These are phyloP conservation scores for Aphrophora alni DNA, from an alignment of 2,888 invertebrate genomes.

Conservation along the genomic window DNA sequence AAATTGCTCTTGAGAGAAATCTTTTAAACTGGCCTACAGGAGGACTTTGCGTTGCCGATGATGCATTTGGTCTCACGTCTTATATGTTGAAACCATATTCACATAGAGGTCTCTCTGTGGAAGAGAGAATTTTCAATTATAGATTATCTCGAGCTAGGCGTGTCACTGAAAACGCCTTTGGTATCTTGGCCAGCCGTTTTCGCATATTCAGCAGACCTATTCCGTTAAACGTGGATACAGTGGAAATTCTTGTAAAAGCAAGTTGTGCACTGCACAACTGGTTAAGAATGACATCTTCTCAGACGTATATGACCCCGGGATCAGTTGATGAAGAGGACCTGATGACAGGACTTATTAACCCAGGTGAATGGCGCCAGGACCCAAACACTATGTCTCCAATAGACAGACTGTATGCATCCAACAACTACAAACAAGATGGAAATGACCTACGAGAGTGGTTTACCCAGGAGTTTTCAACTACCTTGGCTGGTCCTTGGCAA, in stretches of 20 bases:
- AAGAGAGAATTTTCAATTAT: constrained; percentile 44
- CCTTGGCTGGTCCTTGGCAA: no score
- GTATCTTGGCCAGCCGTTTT: constrained; percentile 43
- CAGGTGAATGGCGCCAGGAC: constrained; percentile 30
- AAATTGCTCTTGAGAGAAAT: no score
- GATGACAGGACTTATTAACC: constrained; percentile 28
- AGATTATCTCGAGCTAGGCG: constrained; percentile 45
- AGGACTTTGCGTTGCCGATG: constrained; percentile 42
- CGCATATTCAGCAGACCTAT: constrained; percentile 39
- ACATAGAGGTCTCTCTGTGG: background rate
- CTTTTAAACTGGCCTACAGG: background rate
- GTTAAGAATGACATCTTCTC: background rate
- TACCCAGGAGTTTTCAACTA: constrained; percentile 27
- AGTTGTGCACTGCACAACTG: constrained; percentile 14
- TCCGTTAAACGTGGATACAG: background rate
- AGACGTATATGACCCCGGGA: background rate
- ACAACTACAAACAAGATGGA: constrained; percentile 24
- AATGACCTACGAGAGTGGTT: constrained; percentile 25
- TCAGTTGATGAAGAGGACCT: no score
- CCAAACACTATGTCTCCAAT: constrained; percentile 29
- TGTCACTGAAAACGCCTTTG: constrained; percentile 46
- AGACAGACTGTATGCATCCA: constrained; percentile 24
- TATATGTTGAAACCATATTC: constrained; percentile 45
- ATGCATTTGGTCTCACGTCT: constrained; percentile 45
- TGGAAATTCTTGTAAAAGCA: no score